phyloP scores from a whole-genome alignment of 92 coral and sea anemone genomes.

The Nematostella vectensis region DNA sequence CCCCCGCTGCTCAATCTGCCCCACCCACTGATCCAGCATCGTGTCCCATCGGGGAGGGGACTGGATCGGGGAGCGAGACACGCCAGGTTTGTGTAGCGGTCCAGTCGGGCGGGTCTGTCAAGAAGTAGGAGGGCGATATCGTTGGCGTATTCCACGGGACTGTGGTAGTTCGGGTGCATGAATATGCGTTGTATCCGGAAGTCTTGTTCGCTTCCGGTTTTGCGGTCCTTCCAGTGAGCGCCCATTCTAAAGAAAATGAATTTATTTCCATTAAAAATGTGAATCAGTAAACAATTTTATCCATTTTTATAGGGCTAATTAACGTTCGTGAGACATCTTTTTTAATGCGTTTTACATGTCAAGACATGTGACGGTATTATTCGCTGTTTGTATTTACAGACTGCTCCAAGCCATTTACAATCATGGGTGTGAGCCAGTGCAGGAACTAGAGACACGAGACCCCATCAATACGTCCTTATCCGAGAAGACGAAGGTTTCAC shows the following conservation, averaged over 20 bases:
- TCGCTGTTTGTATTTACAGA: no score
- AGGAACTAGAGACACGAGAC: no score
- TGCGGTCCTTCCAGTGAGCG: slow-evolving; percentile 1
- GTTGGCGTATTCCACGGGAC: slow-evolving; percentile 7
- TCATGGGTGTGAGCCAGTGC: no score
- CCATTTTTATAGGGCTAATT: no score
- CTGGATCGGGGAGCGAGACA: slow-evolving; percentile 6
- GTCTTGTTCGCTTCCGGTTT: slow-evolving; percentile 7
- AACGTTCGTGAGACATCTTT: no score
- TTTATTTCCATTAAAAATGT: no score
- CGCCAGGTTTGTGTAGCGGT: slow-evolving; percentile 13
- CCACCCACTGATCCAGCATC: slow-evolving; percentile 29
- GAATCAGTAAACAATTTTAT: no score
- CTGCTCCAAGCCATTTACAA: no score
- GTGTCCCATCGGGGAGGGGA: neutral
- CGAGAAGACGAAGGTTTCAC: no score
- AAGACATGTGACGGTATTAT: no score
- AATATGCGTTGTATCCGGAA: neutral
- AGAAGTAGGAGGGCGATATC: slow-evolving; percentile 11
- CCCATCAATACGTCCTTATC: no score
- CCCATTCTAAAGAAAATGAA: slow-evolving; percentile 5
- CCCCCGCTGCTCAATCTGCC: slow-evolving; percentile 22
- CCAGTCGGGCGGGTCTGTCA: slow-evolving; percentile 5
- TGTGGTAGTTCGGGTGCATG: slow-evolving; percentile 8
- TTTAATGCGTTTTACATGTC: no score